Percentiles rank a stretch among this genome's conserved stretches.
These are phyloP conservation scores for Spilosoma lubricipeda DNA, from an alignment of 2,888 invertebrate genomes.

Conservation along the genomic window DNA sequence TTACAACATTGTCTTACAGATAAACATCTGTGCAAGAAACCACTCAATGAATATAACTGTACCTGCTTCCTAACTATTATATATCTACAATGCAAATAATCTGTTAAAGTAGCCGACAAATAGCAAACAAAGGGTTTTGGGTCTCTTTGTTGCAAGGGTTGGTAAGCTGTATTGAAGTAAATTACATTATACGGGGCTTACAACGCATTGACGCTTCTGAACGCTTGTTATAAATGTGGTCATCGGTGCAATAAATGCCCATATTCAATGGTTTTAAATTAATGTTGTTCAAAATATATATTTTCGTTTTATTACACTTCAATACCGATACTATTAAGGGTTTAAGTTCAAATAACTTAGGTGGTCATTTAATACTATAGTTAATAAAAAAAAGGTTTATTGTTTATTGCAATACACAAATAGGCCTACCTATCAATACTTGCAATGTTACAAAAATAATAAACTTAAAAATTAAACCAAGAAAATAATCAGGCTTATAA, in stretches of 20 bases:
- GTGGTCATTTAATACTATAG: no score
- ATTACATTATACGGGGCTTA: constrained; percentile 73
- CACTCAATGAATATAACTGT: constrained; percentile 83
- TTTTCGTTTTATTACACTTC: constrained; percentile 46
- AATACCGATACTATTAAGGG: constrained; percentile 20
- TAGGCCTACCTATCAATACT: no score
- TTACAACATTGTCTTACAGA: constrained; percentile 81
- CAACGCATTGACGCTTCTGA: constrained; percentile 75
- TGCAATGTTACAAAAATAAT: no score
- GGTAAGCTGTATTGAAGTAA: constrained; percentile 65
- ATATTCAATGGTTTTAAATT: constrained; percentile 51
- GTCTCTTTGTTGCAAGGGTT: constrained; percentile 65
- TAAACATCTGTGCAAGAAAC: constrained; percentile 73
- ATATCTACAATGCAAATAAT: constrained; percentile 74
- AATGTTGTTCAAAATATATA: constrained; percentile 40
- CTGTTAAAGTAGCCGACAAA: constrained; percentile 85
- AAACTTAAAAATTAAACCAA: no score
- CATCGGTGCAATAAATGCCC: constrained; percentile 74
- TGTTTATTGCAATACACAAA: no score
- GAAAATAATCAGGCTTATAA: no score
- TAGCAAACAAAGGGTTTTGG: constrained; percentile 74
- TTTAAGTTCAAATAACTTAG: neutral
- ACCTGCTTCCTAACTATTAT: constrained; percentile 72
- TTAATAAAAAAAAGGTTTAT: no score
- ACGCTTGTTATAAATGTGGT: constrained; percentile 60